Conservation (phyloP, 2,888 invertebrate genomes). For the Myopa testacea region DNA sequence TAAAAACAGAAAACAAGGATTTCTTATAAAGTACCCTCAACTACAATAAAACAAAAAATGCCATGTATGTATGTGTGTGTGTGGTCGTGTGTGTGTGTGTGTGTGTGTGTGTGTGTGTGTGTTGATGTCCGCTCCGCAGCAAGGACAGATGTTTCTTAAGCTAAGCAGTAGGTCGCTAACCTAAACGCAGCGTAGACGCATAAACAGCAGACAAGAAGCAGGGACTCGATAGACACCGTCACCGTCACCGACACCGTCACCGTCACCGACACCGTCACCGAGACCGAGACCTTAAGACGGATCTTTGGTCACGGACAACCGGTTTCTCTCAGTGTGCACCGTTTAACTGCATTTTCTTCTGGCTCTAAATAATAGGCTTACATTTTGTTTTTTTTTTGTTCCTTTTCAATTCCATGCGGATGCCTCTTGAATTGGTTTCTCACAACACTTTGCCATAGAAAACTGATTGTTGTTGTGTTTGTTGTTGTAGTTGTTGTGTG, state of each 20-base stretch:
- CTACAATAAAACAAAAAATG: too few species aligned
- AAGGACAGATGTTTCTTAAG: constrained; percentile 32
- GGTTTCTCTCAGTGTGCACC: constrained; percentile 10
- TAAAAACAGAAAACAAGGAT: too few species aligned
- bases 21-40: too few species aligned
- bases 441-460: constrained; percentile 30
- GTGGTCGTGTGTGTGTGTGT: too few species aligned
- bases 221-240: not conserved
- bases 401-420: too few species aligned
- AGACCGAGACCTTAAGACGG: not conserved
- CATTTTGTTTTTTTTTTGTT: too few species aligned
- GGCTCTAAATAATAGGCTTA: too few species aligned
- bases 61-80: too few species aligned
- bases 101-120: too few species aligned
- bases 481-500: constrained; percentile 25
- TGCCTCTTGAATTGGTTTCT: constrained; percentile 1
- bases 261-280: not conserved
- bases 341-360: not conserved
- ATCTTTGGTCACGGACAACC: constrained; percentile 18
- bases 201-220: not conserved
- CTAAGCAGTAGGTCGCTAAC: constrained; percentile 27
- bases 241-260: too few species aligned
- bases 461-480: constrained; percentile 23
- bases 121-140: constrained; percentile 1
- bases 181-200: constrained; percentile 1